phyloP scores from a whole-genome alignment of 1,140 invertebrate genomes.

The Archivesica marissinica region DNA sequence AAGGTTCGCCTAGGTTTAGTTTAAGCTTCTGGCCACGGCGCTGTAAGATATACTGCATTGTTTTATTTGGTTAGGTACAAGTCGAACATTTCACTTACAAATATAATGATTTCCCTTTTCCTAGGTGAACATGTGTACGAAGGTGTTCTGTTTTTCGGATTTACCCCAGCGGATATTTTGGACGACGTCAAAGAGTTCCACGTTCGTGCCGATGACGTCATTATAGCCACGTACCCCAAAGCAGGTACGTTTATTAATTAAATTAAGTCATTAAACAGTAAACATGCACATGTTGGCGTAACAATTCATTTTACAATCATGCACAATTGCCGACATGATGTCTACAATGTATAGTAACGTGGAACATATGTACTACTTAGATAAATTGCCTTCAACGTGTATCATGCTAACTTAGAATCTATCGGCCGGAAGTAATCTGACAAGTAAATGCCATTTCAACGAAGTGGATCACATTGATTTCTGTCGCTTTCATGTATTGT shows the following conservation, averaged over 20 bases:
- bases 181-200: conserved; percentile 77
- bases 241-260: conserved; percentile 71
- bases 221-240: conserved; percentile 84
- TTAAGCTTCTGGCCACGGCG: neutral
- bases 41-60: neutral
- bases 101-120: conserved; percentile 21
- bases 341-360: too few relatives aligned
- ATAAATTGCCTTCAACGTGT: too few relatives aligned
- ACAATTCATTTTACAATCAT: too few relatives aligned
- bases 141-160: conserved; percentile 79
- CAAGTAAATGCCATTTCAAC: too few relatives aligned
- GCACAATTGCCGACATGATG: too few relatives aligned
- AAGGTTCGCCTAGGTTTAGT: neutral
- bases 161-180: conserved; percentile 74
- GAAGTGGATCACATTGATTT: too few relatives aligned
- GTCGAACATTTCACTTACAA: neutral
- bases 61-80: neutral
- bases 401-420: too few relatives aligned
- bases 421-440: too few relatives aligned
- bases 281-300: too few relatives aligned
- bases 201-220: conserved; percentile 81
- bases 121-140: conserved; percentile 80
- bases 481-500: too few relatives aligned
- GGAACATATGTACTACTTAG: too few relatives aligned
- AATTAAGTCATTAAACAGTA: too few relatives aligned